Evolutionary conservation across 1,140 invertebrate genomes (phyloP).

Genomic region (Danaus plexippus): DNA sequence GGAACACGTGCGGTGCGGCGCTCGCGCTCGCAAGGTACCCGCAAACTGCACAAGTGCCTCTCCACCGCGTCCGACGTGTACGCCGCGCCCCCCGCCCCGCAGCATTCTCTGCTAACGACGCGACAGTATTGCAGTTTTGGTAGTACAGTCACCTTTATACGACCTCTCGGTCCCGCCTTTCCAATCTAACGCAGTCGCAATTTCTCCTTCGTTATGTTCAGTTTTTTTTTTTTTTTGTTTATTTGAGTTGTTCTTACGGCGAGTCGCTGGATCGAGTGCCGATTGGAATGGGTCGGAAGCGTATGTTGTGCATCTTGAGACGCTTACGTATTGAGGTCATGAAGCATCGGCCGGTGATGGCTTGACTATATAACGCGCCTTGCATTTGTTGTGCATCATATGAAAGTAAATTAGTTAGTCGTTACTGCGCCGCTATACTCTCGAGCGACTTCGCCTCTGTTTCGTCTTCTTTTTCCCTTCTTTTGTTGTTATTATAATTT

Average conservation of each 20-base stretch:
- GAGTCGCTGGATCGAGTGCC: conserved; percentile 18
- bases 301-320: conserved; percentile 11
- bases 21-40: conserved; percentile 91
- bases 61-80: conserved; percentile 81
- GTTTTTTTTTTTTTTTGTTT: conserved; percentile 26
- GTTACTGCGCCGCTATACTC: neutral
- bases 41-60: conserved; percentile 89
- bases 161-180: conserved; percentile 47
- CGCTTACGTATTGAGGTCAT: conserved; percentile 11
- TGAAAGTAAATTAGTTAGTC: conserved; percentile 1
- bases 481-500: conserved; percentile 28
- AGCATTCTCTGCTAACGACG: conserved; percentile 80
- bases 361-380: conserved; percentile 13
- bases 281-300: conserved; percentile 8
- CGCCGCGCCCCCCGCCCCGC: conserved; percentile 74
- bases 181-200: conserved; percentile 66
- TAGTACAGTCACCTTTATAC: conserved; percentile 81
- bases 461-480: conserved; percentile 21
- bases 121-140: conserved; percentile 94
- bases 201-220: conserved; percentile 49
- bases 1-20: conserved; percentile 71
- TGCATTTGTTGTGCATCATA: conserved; percentile 3
- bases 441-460: conserved; percentile 30
- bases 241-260: conserved; percentile 19
- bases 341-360: conserved; percentile 5